phyloP scores from a whole-genome alignment of 2,113 vertebrate genomes.

The Marmota flaviventris region DNA sequence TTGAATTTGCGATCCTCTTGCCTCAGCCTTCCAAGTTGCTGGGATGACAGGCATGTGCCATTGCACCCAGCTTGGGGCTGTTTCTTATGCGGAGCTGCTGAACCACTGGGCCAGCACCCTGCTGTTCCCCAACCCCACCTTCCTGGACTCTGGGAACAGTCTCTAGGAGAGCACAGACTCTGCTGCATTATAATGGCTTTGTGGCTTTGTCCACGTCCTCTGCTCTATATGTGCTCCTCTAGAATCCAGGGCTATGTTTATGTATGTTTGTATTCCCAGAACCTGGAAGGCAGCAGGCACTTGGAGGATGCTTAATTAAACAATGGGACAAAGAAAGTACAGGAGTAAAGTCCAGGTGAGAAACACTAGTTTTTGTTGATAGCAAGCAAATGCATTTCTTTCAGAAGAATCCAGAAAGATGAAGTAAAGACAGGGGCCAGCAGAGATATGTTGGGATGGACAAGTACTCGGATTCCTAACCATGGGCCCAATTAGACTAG shows the following conservation, averaged over 20 bases:
- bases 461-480: background rate
- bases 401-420: background rate
- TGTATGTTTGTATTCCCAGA: background rate
- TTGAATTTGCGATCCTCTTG: no score
- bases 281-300: background rate
- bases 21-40: no score
- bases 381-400: background rate
- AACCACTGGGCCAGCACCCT: background rate
- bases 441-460: background rate
- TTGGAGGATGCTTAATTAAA: conserved; percentile 31
- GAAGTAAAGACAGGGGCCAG: background rate
- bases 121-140: background rate
- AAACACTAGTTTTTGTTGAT: background rate
- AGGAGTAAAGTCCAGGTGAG: background rate
- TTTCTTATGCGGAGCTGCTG: background rate
- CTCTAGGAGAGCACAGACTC: background rate
- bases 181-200: accelerated
- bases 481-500: no score
- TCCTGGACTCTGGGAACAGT: background rate
- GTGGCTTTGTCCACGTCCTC: background rate
- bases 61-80: no score
- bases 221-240: accelerated
- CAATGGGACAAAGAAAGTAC: background rate
- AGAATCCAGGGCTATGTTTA: background rate
- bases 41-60: no score